Evolutionary conservation across 2,797 vertebrate species (phyloP).

Genomic region (Rhodeus uyekii): DNA sequence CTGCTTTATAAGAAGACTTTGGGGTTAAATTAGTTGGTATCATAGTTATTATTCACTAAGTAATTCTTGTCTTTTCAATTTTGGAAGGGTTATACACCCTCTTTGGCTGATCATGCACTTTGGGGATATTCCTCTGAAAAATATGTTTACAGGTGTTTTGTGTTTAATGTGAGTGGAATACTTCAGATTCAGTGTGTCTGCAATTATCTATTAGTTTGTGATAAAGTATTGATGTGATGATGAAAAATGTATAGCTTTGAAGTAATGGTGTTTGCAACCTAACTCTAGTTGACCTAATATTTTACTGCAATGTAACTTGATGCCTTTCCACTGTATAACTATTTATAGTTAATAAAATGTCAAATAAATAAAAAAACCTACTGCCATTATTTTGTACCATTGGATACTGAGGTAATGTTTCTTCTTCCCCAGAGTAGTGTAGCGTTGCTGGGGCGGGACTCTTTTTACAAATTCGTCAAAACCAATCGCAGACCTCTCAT

Average conservation of each 20-base stretch:
- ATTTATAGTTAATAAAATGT: neutral
- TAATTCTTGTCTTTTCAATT: neutral
- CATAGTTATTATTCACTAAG: neutral
- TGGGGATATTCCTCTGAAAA: neutral
- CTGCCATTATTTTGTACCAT: neutral
- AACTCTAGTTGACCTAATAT: neutral
- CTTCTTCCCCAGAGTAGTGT: neutral
- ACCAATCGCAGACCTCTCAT: neutral
- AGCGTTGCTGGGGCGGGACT: neutral
- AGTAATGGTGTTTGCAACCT: neutral
- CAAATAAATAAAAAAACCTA: neutral
- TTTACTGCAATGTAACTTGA: neutral
- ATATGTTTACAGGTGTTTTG: slow-evolving; percentile 28
- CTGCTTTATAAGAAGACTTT: neutral
- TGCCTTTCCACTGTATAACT: neutral
- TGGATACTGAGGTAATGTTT: neutral
- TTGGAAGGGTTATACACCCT: neutral
- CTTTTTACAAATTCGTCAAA: neutral
- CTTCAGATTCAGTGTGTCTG: neutral
- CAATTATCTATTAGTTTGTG: neutral
- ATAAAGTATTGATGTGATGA: neutral
- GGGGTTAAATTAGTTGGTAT: neutral
- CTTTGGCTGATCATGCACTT: neutral
- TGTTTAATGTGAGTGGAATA: neutral
- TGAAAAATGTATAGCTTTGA: neutral